These are phyloP conservation scores for Meloidogyne floridensis DNA, from an alignment of 1,140 invertebrate species.

Conservation along the genomic window DNA sequence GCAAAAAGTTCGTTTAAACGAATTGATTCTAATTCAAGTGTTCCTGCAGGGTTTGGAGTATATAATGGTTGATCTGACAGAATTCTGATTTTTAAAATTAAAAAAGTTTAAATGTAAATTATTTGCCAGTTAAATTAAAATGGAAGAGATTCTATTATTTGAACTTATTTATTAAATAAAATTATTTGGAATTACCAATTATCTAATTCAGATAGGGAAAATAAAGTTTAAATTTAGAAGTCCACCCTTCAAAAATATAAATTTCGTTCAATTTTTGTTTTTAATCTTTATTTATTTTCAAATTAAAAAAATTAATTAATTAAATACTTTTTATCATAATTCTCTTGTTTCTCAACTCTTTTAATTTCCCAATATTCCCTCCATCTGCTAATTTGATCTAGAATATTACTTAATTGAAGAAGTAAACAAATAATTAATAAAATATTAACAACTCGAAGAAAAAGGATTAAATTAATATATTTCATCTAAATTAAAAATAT, in stretches of 20 bases:
- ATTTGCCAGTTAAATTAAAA: no score
- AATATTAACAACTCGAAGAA: not conserved
- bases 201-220: no score
- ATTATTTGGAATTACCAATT: no score
- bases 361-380: not conserved
- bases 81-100: not conserved
- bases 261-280: no score
- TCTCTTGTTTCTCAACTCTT: not conserved
- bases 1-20: constrained; percentile 23
- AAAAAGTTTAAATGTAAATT: not conserved
- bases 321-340: not conserved
- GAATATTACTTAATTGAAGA: not conserved
- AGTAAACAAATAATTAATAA: not conserved
- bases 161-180: no score
- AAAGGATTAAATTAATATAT: not conserved
- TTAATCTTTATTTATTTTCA: no score
- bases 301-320: not conserved
- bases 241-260: no score
- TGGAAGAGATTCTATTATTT: no score
- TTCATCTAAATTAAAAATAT: not conserved
- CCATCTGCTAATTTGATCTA: not conserved
- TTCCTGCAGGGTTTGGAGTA: not conserved
- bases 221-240: no score
- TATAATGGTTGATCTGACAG: not conserved
- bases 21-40: constrained; percentile 15